These are phyloP conservation scores for Caenorhabditis drosophilae DNA, from an alignment of 2,888 invertebrate genomes.

Conservation along the genomic window DNA sequence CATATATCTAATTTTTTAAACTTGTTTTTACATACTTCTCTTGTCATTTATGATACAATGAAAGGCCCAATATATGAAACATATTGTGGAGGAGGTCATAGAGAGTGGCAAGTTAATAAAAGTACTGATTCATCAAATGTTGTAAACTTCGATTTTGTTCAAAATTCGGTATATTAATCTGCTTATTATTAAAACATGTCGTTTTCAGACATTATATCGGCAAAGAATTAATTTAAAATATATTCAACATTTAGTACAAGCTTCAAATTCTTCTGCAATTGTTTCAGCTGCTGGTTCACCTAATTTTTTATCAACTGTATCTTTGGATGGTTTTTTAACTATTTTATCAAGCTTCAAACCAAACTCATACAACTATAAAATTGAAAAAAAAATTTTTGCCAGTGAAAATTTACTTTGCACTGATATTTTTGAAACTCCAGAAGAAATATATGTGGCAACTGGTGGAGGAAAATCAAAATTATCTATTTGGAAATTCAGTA, in stretches of 20 bases:
- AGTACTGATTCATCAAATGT: not conserved
- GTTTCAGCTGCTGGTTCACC: not conserved
- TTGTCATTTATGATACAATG: slow-evolving; percentile 18
- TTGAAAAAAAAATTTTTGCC: slow-evolving; percentile 1
- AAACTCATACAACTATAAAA: not conserved
- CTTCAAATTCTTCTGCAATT: not conserved
- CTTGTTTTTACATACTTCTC: no score
- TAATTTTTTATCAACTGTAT: slow-evolving; percentile 4
- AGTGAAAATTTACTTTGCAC: slow-evolving; percentile 3
- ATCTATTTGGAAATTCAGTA: not conserved
- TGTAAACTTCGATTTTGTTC: slow-evolving; percentile 17
- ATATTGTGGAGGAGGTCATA: slow-evolving; percentile 31
- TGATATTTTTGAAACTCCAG: not conserved
- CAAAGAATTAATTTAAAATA: not conserved
- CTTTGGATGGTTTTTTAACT: not conserved
- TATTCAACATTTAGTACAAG: not conserved
- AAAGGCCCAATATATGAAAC: slow-evolving; percentile 7
- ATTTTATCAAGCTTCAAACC: not conserved
- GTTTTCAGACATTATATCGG: slow-evolving; percentile 8
- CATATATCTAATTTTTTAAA: no score
- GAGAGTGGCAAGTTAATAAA: slow-evolving; percentile 11
- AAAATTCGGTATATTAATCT: no score
- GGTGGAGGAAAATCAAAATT: slow-evolving; percentile 5
- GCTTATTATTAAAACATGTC: not conserved
- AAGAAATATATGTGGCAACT: not conserved